phyloP scores from a whole-genome alignment of 2,113 vertebrate species.

The Podarcis raffonei region DNA sequence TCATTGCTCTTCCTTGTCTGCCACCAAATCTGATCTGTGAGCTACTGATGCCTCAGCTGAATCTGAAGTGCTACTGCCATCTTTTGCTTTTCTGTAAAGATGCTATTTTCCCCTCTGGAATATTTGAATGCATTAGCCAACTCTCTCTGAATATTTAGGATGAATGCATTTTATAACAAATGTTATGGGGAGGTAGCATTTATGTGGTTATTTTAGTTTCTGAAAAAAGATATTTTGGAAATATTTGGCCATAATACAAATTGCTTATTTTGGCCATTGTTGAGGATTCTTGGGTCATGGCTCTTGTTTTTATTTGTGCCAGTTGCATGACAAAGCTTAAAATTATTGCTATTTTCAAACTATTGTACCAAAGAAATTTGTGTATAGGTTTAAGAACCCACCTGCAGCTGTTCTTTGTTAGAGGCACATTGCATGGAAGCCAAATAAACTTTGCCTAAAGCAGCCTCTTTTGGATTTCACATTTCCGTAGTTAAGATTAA shows the following conservation, averaged over 20 bases:
- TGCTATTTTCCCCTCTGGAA: neutral
- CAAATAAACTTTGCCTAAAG: neutral
- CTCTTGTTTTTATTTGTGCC: neutral
- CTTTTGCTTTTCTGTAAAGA: neutral
- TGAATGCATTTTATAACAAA: neutral
- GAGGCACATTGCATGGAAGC: neutral
- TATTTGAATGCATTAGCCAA: neutral
- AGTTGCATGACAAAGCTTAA: neutral
- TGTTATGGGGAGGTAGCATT: neutral
- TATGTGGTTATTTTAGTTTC: neutral
- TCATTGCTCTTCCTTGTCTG: neutral
- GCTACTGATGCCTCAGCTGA: neutral
- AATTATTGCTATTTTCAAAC: neutral
- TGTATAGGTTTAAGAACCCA: neutral
- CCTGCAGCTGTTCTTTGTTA: neutral
- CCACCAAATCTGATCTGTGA: neutral
- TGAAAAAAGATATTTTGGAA: neutral
- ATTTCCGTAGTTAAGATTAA: neutral
- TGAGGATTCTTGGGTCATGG: neutral
- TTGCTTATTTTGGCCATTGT: neutral
- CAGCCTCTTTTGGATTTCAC: neutral
- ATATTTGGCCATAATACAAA: neutral
- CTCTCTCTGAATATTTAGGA: neutral
- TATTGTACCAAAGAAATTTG: neutral
- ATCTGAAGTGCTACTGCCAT: neutral